phyloP scores from a whole-genome alignment of 35 echinoderm and acorn worm species.

The Ptychodera flava region DNA sequence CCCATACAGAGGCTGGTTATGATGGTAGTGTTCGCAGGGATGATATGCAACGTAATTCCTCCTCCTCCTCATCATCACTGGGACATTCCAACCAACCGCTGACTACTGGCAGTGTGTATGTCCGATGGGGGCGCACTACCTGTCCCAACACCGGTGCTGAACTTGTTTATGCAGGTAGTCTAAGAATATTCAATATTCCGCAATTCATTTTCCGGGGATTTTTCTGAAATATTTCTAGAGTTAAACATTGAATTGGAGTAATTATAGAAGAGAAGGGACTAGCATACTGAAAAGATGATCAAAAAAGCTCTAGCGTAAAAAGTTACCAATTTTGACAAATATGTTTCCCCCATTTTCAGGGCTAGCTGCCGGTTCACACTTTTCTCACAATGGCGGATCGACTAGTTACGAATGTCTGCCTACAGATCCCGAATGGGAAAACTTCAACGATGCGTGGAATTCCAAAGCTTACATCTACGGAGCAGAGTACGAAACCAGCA shows the following conservation, averaged over 20 bases:
- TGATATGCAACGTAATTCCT: not conserved
- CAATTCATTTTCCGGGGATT: too few species aligned
- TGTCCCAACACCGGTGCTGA: conserved; percentile 33
- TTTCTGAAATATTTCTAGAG: too few species aligned
- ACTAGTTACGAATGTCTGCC: conserved; percentile 23
- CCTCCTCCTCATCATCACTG: not conserved
- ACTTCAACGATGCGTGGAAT: not conserved
- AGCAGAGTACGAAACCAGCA: conserved; percentile 33
- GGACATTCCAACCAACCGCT: not conserved
- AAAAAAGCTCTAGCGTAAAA: too few species aligned
- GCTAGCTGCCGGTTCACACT: conserved; percentile 10
- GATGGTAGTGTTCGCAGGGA: too few species aligned
- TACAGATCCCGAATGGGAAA: conserved; percentile 28
- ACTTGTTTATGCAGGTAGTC: conserved; percentile 37
- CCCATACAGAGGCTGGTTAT: too few species aligned
- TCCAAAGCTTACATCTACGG: conserved; percentile 18
- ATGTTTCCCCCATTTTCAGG: conserved; percentile 15
- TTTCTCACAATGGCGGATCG: conserved; percentile 19
- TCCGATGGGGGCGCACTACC: conserved; percentile 37
- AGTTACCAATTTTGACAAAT: too few species aligned
- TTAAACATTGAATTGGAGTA: too few species aligned
- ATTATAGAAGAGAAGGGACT: too few species aligned
- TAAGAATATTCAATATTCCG: too few species aligned
- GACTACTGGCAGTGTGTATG: conserved; percentile 13
- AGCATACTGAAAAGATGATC: too few species aligned